Conservation (phyloP, 1,140 invertebrate species). For the Branchinecta lynchi region DNA sequence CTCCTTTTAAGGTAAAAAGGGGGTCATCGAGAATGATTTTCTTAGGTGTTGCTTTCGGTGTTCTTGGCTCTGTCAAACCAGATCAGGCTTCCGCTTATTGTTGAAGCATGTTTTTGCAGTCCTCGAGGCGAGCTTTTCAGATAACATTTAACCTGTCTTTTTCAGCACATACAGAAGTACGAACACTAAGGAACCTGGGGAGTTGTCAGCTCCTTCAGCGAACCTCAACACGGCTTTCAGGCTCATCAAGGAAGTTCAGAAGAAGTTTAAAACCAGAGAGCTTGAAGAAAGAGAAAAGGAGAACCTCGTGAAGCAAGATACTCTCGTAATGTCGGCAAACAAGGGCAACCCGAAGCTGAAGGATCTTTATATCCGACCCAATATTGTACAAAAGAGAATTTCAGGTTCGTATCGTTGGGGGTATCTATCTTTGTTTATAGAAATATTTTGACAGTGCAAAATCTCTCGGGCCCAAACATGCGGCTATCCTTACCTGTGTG, state of each 20-base stretch:
- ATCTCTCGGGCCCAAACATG: too few relatives aligned
- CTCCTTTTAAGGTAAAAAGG: too few relatives aligned
- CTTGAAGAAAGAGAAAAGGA: constrained; percentile 97
- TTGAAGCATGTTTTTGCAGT: not conserved
- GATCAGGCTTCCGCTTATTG: constrained; percentile 1
- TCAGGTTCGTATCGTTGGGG: constrained; percentile 40
- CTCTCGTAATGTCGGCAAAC: constrained; percentile 80
- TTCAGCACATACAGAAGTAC: constrained; percentile 89
- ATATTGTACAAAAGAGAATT: constrained; percentile 95
- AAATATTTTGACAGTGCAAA: too few relatives aligned
- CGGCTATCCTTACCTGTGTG: too few relatives aligned
- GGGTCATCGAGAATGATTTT: too few relatives aligned
- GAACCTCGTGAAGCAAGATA: constrained; percentile 96
- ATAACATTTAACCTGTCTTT: constrained; percentile 19
- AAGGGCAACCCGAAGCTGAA: constrained; percentile 98
- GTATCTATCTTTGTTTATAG: too few relatives aligned
- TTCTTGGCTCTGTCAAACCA: not conserved
- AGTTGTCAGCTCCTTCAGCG: constrained; percentile 80
- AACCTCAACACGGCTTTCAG: constrained; percentile 94
- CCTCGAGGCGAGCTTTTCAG: not conserved
- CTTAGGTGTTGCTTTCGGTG: too few relatives aligned
- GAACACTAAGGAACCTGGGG: constrained; percentile 94
- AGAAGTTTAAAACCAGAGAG: constrained; percentile 94
- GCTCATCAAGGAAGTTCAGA: constrained; percentile 97
- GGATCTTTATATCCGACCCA: constrained; percentile 95